These are phyloP conservation scores for Andrena bicolor DNA, from an alignment of 2,888 invertebrate genomes.

Conservation along the genomic window DNA sequence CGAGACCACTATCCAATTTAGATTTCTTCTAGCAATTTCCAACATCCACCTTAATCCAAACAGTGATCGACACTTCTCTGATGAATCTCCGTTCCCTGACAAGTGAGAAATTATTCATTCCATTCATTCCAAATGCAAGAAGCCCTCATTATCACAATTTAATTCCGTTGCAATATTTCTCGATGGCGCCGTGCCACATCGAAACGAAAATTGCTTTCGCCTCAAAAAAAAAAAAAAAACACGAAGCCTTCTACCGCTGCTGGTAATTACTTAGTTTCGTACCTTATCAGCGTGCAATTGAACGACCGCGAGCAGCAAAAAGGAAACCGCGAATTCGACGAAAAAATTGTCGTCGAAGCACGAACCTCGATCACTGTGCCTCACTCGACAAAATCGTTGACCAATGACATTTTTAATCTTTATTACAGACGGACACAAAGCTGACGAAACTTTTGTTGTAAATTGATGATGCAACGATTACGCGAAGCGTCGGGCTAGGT, in stretches of 20 bases:
- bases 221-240: background rate
- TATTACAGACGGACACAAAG: conserved; percentile 10
- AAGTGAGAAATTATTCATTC: no score
- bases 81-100: no score
- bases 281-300: conserved; percentile 11
- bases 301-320: background rate
- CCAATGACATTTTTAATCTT: conserved; percentile 47
- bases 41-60: no score
- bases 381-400: conserved; percentile 40
- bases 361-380: background rate
- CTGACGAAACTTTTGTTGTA: conserved; percentile 18
- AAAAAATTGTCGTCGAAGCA: background rate
- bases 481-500: background rate
- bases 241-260: background rate
- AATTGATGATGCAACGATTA: conserved; percentile 39
- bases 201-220: conserved; percentile 11
- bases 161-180: background rate
- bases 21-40: background rate
- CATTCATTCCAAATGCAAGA: no score
- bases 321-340: background rate
- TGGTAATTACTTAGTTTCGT: conserved; percentile 5
- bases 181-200: background rate
- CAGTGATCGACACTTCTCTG: no score
- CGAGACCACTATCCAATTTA: conserved; percentile 1
- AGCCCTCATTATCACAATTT: background rate